phyloP scores from a whole-genome alignment of 2,113 vertebrate genomes.

The Ictalurus furcatus region DNA sequence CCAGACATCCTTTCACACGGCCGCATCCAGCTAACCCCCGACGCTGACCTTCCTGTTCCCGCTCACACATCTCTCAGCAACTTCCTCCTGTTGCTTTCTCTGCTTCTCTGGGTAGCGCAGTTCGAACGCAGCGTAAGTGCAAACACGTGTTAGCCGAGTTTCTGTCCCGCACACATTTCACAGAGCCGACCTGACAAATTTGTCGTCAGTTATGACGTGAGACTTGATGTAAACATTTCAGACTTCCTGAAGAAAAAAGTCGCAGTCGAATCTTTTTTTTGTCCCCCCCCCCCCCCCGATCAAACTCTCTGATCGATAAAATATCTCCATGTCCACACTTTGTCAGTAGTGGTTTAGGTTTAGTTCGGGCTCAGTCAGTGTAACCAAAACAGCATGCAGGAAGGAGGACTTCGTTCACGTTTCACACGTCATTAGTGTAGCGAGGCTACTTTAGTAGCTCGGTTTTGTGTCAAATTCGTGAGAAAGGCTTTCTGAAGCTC shows the following conservation, averaged over 20 bases:
- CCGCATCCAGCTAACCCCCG: background rate
- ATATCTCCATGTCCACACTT: background rate
- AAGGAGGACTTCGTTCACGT: background rate
- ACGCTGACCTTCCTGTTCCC: background rate
- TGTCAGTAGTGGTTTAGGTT: background rate
- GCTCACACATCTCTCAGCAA: background rate
- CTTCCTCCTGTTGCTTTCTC: background rate
- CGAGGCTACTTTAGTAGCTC: background rate
- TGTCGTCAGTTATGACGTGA: background rate
- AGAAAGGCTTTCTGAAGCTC: background rate
- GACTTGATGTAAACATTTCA: background rate
- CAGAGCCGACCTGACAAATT: background rate
- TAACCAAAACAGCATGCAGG: background rate
- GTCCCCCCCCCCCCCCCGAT: background rate
- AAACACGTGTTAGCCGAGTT: background rate
- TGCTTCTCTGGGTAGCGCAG: background rate
- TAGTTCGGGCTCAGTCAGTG: background rate
- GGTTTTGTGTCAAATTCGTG: background rate
- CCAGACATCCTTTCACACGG: constrained; percentile 1
- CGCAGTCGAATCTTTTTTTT: background rate
- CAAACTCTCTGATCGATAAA: background rate
- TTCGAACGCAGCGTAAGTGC: background rate
- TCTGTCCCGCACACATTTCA: background rate
- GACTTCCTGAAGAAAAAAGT: background rate
- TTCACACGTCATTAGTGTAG: background rate